Evolutionary conservation across 2,888 invertebrate species (phyloP).

Genomic region (Drosophila borealis): DNA sequence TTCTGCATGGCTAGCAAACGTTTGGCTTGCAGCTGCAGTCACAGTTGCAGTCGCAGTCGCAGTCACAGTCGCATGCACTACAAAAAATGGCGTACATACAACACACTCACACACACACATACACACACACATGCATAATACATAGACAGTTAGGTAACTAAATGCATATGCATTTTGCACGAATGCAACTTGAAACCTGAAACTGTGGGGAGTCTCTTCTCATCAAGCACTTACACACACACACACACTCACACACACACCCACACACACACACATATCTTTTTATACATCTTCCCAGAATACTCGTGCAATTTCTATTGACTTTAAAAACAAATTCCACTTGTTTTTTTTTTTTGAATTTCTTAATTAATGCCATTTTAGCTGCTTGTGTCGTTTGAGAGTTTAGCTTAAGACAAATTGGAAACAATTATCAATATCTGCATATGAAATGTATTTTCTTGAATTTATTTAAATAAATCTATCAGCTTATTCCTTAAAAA

Average conservation of each 20-base stretch:
- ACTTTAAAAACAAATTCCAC: conserved; percentile 2
- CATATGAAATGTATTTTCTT: not conserved
- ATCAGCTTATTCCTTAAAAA: not conserved
- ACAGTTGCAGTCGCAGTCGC: conserved; percentile 28
- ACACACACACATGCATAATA: not conserved
- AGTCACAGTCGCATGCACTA: conserved; percentile 17
- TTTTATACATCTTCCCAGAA: conserved; percentile 18
- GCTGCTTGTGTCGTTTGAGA: not conserved
- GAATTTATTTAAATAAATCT: conserved; percentile 2
- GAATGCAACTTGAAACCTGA: not conserved
- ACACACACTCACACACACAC: not conserved
- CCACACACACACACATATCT: not conserved
- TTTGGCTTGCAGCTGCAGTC: conserved; percentile 48
- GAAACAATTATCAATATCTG: not conserved
- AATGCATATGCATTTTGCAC: conserved; percentile 9
- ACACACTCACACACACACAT: not conserved
- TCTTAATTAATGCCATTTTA: conserved; percentile 8
- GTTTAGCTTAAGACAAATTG: not conserved
- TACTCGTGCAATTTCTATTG: conserved; percentile 5
- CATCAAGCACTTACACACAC: not conserved
- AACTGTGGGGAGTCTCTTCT: not conserved
- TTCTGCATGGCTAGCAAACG: conserved; percentile 59
- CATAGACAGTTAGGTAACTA: not conserved
- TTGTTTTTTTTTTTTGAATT: not conserved
- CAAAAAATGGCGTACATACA: not conserved